phyloP scores from a whole-genome alignment of 2,888 invertebrate genomes.

The Synanthedon myopaeformis region DNA sequence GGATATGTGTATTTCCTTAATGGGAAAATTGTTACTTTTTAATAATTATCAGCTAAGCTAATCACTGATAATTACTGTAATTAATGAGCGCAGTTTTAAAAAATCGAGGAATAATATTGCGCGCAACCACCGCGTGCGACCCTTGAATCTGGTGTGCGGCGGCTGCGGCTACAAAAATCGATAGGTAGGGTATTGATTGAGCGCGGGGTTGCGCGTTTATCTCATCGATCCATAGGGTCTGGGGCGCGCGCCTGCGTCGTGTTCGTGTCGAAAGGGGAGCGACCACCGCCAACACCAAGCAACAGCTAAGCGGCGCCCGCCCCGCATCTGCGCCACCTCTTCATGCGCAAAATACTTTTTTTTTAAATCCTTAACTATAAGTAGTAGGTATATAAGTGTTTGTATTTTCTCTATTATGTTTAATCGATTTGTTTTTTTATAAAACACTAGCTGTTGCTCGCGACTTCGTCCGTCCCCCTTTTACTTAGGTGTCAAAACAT shows the following conservation, averaged over 20 bases:
- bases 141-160: constrained; percentile 62
- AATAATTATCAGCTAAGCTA: constrained; percentile 1
- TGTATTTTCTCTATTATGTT: no score
- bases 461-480: no score
- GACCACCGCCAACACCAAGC: constrained; percentile 12
- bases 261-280: constrained; percentile 35
- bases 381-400: no score
- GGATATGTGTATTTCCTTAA: no score
- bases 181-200: constrained; percentile 80
- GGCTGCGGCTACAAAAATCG: constrained; percentile 78
- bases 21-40: constrained; percentile 1
- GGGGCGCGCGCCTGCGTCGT: constrained; percentile 44
- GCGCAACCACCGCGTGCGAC: constrained; percentile 68
- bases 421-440: no score
- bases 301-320: constrained; percentile 10
- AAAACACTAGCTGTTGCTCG: no score
- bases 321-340: constrained; percentile 33
- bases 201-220: constrained; percentile 80
- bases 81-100: not conserved
- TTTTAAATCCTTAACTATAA: not conserved
- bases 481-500: no score
- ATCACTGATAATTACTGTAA: constrained; percentile 1
- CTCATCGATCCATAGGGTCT: constrained; percentile 74
- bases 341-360: constrained; percentile 48
- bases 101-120: constrained; percentile 17